Conservation (phyloP, 2,113 vertebrate genomes). For the Ictalurus punctatus region DNA sequence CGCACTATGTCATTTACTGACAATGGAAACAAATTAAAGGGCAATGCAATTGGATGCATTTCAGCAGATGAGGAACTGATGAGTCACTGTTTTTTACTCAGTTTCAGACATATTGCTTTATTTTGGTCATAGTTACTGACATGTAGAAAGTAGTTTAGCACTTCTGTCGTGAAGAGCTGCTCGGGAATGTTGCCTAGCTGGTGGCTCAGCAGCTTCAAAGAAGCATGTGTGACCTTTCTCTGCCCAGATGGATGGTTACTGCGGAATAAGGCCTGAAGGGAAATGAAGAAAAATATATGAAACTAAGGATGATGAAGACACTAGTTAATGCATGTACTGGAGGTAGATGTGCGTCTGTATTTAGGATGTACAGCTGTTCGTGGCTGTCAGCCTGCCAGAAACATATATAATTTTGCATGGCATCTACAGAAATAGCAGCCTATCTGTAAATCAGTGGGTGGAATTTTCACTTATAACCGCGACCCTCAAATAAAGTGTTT, state of each 20-base stretch:
- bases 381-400: background rate
- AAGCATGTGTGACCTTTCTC: background rate
- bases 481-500: background rate
- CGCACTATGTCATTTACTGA: background rate
- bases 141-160: background rate
- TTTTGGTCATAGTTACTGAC: background rate
- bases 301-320: background rate
- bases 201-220: background rate
- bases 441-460: constrained; percentile 42
- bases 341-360: background rate
- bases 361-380: no score
- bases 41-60: background rate
- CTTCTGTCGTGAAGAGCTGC: background rate
- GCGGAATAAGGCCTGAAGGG: background rate
- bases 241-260: background rate
- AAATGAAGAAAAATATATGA: background rate
- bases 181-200: background rate
- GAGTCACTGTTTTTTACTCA: background rate
- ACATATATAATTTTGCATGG: constrained; percentile 32
- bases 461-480: background rate
- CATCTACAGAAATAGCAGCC: constrained; percentile 21
- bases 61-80: background rate
- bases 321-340: background rate
- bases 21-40: constrained; percentile 13
- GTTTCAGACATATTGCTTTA: background rate